phyloP scores from a whole-genome alignment of 2,113 vertebrate genomes.

The Phylloscopus trochiloides region DNA sequence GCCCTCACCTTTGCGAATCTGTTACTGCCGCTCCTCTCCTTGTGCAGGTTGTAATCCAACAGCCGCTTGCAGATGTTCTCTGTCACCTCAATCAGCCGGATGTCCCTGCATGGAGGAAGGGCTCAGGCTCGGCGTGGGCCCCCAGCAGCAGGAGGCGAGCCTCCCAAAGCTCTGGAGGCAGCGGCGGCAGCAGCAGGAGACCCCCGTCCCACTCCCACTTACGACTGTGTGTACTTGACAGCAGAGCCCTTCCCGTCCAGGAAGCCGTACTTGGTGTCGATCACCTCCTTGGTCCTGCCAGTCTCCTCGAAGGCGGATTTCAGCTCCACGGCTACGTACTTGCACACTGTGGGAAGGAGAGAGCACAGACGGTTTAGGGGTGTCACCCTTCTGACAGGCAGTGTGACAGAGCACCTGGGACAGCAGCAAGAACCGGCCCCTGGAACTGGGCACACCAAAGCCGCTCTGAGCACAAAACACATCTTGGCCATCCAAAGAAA shows the following conservation, averaged over 20 bases:
- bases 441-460: rapidly evolving
- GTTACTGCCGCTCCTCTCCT: constrained; percentile 93
- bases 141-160: not conserved
- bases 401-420: rapidly evolving
- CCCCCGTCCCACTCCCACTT: constrained; percentile 49
- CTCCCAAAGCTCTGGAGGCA: not conserved
- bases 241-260: constrained; percentile 87
- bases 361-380: not conserved
- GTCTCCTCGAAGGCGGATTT: constrained; percentile 95
- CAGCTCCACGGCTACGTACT: constrained; percentile 93
- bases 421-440: not conserved
- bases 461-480: not conserved
- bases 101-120: constrained; percentile 76
- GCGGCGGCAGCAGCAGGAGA: not conserved
- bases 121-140: rapidly evolving
- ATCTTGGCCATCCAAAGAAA: not conserved
- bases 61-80: constrained; percentile 95
- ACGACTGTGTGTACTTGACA: constrained; percentile 95
- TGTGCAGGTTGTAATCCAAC: constrained; percentile 94
- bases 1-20: constrained; percentile 91
- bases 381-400: rapidly evolving
- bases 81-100: constrained; percentile 91
- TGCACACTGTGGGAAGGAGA: constrained; percentile 82
- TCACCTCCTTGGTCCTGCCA: constrained; percentile 90
- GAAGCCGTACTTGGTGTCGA: constrained; percentile 89